A percentile compares a stretch with the other conserved stretches of the same genome.
Evolutionary conservation across 2,888 invertebrate species (phyloP).

Genomic region (Kuschelorhynchus macadamiae): DNA sequence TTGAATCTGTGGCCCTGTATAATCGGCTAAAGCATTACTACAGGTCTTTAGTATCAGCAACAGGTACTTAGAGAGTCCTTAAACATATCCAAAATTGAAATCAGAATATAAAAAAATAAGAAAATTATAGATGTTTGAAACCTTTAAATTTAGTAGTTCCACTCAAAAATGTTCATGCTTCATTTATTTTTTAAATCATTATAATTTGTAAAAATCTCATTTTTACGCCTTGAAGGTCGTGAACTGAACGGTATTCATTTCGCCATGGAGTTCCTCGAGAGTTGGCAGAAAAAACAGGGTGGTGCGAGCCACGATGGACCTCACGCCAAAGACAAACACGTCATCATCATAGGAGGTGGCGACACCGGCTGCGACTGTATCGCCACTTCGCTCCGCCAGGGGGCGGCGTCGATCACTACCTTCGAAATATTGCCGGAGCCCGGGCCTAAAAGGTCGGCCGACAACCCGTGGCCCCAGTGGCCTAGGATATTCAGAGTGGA

Average conservation of each 20-base stretch:
- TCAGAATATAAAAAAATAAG: too few species aligned
- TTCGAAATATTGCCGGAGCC: constrained; percentile 98
- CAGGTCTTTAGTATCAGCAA: too few species aligned
- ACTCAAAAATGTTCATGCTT: too few species aligned
- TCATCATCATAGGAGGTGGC: constrained; percentile 89
- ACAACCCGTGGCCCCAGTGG: constrained; percentile 99
- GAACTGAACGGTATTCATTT: constrained; percentile 94
- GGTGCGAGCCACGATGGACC: constrained; percentile 74
- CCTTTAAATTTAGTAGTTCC: too few species aligned
- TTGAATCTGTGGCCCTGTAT: too few species aligned
- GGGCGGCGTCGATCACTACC: constrained; percentile 90
- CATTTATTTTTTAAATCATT: too few species aligned
- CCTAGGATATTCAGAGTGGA: constrained; percentile 96
- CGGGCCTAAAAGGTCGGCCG: constrained; percentile 81
- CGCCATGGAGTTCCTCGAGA: constrained; percentile 98
- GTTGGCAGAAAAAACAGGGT: constrained; percentile 95
- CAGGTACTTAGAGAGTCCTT: too few species aligned
- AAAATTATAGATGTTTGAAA: too few species aligned
- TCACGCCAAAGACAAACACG: constrained; percentile 93
- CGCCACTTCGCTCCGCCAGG: constrained; percentile 94
- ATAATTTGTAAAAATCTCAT: too few species aligned
- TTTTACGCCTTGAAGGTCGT: too few species aligned
- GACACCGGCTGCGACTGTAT: constrained; percentile 98
- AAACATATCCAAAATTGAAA: too few species aligned
- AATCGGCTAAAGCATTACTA: too few species aligned